Conservation (phyloP, 2,113 vertebrate species). For the Takifugu bimaculatus region DNA sequence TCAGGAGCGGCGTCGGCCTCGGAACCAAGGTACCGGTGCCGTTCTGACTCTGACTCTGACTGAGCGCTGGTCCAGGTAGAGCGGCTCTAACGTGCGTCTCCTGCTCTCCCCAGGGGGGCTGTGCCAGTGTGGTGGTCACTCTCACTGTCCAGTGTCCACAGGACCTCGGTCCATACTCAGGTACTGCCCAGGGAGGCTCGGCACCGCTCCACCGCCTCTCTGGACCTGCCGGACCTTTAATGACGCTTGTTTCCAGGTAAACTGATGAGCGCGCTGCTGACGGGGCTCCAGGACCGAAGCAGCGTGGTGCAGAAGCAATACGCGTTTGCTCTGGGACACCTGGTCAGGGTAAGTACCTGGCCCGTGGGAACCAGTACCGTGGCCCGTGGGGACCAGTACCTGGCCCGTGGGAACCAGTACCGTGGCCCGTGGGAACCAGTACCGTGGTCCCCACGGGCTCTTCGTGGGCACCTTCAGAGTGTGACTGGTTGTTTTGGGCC, state of each 20-base stretch:
- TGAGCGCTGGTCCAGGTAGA: too few relatives aligned
- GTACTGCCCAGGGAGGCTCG: slow-evolving; percentile 56
- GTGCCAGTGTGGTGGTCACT: slow-evolving; percentile 94
- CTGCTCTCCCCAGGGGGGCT: slow-evolving; percentile 81
- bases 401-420: too few relatives aligned
- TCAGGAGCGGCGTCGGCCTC: slow-evolving; percentile 92
- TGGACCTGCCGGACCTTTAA: too few relatives aligned
- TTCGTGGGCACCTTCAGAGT: too few relatives aligned
- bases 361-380: too few relatives aligned
- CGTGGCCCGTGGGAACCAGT: too few relatives aligned
- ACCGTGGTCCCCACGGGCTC: too few relatives aligned
- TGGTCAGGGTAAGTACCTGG: slow-evolving; percentile 84
- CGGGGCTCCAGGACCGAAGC: slow-evolving; percentile 88
- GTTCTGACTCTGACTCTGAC: too few relatives aligned
- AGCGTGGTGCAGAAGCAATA: slow-evolving; percentile 90
- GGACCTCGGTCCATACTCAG: slow-evolving; percentile 91
- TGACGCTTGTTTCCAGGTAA: slow-evolving; percentile 77
- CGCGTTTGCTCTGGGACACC: slow-evolving; percentile 91
- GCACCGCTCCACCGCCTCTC: too few relatives aligned
- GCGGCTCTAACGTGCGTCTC: too few relatives aligned
- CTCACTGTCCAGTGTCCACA: slow-evolving; percentile 95
- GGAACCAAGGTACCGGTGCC: slow-evolving; percentile 86
- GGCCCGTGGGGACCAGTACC: too few relatives aligned
- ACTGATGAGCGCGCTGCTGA: slow-evolving; percentile 92
- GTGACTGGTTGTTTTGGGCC: background rate